Base-by-base conservation (phyloP, 2,797 vertebrate genomes). In the Natrix natrix region DNA sequence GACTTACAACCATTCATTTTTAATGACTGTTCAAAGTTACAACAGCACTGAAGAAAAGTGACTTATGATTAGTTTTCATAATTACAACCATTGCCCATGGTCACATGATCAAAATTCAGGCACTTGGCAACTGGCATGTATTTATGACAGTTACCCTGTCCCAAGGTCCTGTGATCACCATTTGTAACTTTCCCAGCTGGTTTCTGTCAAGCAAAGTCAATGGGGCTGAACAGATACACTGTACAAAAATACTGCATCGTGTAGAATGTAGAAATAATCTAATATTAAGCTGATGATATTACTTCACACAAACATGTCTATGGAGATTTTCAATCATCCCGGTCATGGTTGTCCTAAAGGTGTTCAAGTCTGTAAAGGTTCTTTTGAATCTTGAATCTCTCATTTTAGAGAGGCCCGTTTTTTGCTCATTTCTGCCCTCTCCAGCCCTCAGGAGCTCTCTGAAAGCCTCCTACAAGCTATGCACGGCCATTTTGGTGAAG, bases 241-340 rank as follows among this genome's bases (percentile, higher is more conserved):
- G 8, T 78, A 43, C 8, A 74, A 78, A 78, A 78, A 22, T 20
- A 78, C 32, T 43, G 2, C 32, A 78, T 2, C 0, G 0, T 78
- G 20, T 22, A 22, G 74, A 43, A 43, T 78, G 10, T 43, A 22
- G 74, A 43, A 22, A 78, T 43, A 78, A 78, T 22, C 28, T 24
- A 59, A 56, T 90, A 90, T 78, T 87, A 83, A 92, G 93, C 5
- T 90, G 91, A 96, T 91, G 92, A 56, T 92, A 90, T 95, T 92
- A 83, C 87, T 95, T 94, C 90, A 83, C 89, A 95, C 63, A 37
- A 93, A 95, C 10, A 59, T 24, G 48, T 66, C 74, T 0, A 16
- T 89, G 17, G 92, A 92, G 13, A 69, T 69, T 69, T 32, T 69
- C 66, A 69, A 32, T 32, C 66, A 32, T 16, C 66, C 2, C 32